Conservation (phyloP, 2,888 invertebrate species). For the Caenorhabditis sp. region DNA sequence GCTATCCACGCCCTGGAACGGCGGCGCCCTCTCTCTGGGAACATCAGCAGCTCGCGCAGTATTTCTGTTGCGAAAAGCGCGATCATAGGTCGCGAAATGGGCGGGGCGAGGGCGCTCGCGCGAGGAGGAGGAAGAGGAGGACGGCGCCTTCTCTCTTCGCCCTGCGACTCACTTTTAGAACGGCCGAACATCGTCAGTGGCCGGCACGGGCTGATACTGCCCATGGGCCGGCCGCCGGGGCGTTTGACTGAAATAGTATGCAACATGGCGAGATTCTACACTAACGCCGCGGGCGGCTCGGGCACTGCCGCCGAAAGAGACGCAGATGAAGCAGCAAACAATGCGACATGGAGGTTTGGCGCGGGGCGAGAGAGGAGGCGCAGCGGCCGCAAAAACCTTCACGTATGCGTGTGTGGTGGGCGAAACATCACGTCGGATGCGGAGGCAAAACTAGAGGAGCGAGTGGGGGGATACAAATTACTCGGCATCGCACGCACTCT, state of each 20-base stretch:
- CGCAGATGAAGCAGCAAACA: conserved; percentile 42
- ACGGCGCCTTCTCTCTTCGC: conserved; percentile 20
- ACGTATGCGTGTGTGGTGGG: conserved; percentile 30
- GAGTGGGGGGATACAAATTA: conserved; percentile 44
- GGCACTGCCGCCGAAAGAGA: conserved; percentile 24
- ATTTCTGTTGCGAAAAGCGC: conserved; percentile 49
- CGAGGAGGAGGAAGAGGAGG: not conserved
- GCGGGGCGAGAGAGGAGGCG: conserved; percentile 37
- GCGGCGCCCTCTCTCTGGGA: conserved; percentile 52
- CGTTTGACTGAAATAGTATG: conserved; percentile 39
- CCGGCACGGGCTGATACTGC: conserved; percentile 57
- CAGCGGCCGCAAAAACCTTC: conserved; percentile 33
- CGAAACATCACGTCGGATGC: conserved; percentile 23
- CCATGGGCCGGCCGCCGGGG: conserved; percentile 16
- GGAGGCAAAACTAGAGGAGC: conserved; percentile 8
- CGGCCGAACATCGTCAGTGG: conserved; percentile 52
- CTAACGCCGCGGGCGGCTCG: conserved; percentile 16
- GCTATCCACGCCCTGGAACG: conserved; percentile 57
- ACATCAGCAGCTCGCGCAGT: conserved; percentile 29
- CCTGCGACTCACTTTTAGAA: conserved; percentile 42
- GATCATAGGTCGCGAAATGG: conserved; percentile 45
- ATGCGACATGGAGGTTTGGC: conserved; percentile 30
- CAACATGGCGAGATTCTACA: conserved; percentile 27
- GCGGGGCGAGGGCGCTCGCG: conserved; percentile 27
- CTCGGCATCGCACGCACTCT: conserved; percentile 52